Conservation (phyloP, 1,140 invertebrate species). For the Trissolcus basalis region DNA sequence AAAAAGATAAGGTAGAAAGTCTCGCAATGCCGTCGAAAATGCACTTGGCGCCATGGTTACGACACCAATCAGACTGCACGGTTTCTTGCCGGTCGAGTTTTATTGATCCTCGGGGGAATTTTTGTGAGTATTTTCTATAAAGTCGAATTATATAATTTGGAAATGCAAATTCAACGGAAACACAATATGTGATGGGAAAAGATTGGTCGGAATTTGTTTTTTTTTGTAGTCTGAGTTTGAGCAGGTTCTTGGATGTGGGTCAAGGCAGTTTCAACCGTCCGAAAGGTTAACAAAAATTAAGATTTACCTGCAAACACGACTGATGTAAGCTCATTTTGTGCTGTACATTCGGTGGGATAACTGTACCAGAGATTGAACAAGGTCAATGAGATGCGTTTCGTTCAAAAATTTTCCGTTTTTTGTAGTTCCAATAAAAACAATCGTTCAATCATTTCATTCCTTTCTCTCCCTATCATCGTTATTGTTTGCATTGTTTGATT, state of each 20-base stretch:
- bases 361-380: slow-evolving; percentile 41
- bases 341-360: slow-evolving; percentile 33
- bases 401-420: slow-evolving; percentile 22
- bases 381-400: slow-evolving; percentile 45
- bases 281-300: slow-evolving; percentile 22
- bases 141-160: neutral
- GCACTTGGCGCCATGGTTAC: slow-evolving; percentile 41
- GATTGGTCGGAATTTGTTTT: too few species aligned
- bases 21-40: slow-evolving; percentile 21
- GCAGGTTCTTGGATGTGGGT: slow-evolving; percentile 26
- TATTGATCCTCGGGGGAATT: neutral
- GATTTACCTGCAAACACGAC: slow-evolving; percentile 22
- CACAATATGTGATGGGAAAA: too few species aligned
- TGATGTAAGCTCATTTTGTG: slow-evolving; percentile 31
- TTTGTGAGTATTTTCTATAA: neutral
- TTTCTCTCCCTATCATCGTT: too few species aligned
- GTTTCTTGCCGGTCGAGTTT: slow-evolving; percentile 21
- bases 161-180: neutral
- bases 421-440: too few species aligned
- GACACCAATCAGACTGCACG: slow-evolving; percentile 18
- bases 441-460: too few species aligned
- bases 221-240: neutral
- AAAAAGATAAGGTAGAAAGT: slow-evolving; percentile 57
- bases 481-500: too few species aligned
- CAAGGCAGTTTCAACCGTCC: slow-evolving; percentile 34